Base-by-base conservation (phyloP, 2,888 invertebrate genomes). In the Phyto melanocephala region DNA sequence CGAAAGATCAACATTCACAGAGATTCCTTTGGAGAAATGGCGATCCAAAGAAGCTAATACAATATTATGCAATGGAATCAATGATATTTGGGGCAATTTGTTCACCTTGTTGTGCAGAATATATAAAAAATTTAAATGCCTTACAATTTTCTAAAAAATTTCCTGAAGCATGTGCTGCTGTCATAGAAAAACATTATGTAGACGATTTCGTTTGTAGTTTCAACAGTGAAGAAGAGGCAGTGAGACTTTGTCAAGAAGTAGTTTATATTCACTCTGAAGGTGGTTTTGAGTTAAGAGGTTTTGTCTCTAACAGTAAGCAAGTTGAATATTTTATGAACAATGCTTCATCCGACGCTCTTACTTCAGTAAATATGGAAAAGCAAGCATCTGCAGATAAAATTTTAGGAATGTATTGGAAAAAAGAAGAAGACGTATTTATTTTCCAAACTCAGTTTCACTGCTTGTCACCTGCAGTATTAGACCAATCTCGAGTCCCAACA, bases 111-210 rank as follows among this genome's bases (percentile, higher is more conserved):
- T 86, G 84, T n/a, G 88, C 87, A 0, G 80, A 85, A 35, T 85
- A 86, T 45, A 78, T 88, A 2, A 88, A 88, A 74, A 86, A 88
- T 47, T 40, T 74, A 3, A 88, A 88, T 35, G 86, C 87, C 2
- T 10, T 11, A 11, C 8, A 11, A 11, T 37, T 37, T 37, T 11
- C 11, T 6, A 1, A 37, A 11, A 37, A 37, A 11, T 37, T 10
- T 11, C 37, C 37, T 11, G 37, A 37, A 10, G 11, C 37, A 37
- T 37, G n/a, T 37, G 11, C 1, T 6, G 37, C 37, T 10, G 8
- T 37, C 11, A 37, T 37, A 10, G 8, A 37, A 11, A 37, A 37
- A 10, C 37, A 37, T 11, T 37, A 37, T 11, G 37, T 37, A 10
- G 37, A 37, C 8, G 37, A 37, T 2, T 37, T 37, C 11, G 37